A percentile compares a stretch with the other conserved stretches of the same genome.
Evolutionary conservation across 2,797 vertebrate genomes (phyloP).

Genomic region (Myotis pilosus): DNA sequence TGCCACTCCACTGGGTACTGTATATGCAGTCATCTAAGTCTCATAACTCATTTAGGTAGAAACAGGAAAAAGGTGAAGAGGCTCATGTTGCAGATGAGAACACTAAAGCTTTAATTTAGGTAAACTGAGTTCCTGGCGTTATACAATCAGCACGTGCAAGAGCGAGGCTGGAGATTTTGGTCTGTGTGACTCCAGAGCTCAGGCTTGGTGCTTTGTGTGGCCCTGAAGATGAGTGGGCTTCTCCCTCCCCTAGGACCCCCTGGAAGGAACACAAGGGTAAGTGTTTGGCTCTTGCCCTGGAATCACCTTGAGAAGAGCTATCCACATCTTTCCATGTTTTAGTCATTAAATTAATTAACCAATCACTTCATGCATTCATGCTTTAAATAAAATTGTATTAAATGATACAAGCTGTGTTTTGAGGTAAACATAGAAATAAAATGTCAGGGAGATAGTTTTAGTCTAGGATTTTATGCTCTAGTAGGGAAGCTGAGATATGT

Average conservation of each 20-base stretch:
- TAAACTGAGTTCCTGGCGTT: not conserved
- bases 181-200: not conserved
- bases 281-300: not conserved
- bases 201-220: not conserved
- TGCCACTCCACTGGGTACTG: not conserved
- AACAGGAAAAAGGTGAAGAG: not conserved
- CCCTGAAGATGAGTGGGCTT: not conserved
- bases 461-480: not conserved
- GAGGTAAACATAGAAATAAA: not conserved
- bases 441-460: not conserved
- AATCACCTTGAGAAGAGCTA: slow-evolving; percentile 23
- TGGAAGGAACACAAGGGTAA: not conserved
- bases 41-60: not conserved
- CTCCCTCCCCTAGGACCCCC: not conserved
- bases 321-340: not conserved
- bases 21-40: not conserved
- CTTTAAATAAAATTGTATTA: not conserved
- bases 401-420: not conserved
- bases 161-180: not conserved
- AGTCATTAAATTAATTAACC: not conserved
- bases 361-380: not conserved
- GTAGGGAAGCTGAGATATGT: not conserved
- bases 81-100: not conserved
- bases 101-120: not conserved
- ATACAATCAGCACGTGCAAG: not conserved